These are phyloP conservation scores for Papilio aristodemus DNA, from an alignment of 1,140 invertebrate species.

Conservation along the genomic window DNA sequence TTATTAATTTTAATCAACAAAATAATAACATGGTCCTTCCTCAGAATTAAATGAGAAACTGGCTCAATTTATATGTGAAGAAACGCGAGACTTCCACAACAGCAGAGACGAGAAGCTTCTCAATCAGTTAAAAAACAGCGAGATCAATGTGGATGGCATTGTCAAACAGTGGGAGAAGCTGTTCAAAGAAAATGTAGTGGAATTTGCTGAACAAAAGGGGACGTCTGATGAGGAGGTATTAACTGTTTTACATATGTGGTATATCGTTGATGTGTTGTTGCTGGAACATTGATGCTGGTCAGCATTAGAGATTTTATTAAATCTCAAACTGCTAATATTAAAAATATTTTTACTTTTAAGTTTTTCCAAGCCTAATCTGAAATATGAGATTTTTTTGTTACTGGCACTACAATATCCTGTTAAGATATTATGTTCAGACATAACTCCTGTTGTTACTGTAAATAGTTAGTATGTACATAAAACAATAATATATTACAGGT, in stretches of 20 bases:
- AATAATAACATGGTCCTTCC: no score
- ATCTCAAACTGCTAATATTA: no score
- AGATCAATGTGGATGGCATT: conserved; percentile 68
- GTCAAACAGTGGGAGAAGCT: conserved; percentile 74
- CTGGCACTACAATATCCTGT: no score
- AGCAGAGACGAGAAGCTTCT: conserved; percentile 80
- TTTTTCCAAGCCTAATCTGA: no score
- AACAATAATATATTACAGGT: conserved; percentile 52
- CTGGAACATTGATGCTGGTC: no score
- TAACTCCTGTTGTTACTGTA: neutral
- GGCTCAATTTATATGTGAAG: conserved; percentile 74
- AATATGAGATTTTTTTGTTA: no score
- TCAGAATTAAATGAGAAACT: conserved; percentile 74
- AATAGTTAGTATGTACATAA: neutral
- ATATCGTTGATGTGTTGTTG: no score
- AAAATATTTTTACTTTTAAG: no score
- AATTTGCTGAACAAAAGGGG: conserved; percentile 85
- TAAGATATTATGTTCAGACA: neutral
- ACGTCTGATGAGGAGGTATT: conserved; percentile 85
- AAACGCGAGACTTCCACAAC: conserved; percentile 81
- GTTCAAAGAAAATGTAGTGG: conserved; percentile 79
- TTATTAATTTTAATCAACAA: no score
- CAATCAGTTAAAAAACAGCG: conserved; percentile 68
- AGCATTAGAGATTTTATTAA: no score
- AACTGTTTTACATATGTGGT: no score